Evolutionary conservation across 2,797 vertebrate genomes (phyloP), one percentile per base, ranked within the genome.

Genomic region (Notolepis coatsorum): DNA sequence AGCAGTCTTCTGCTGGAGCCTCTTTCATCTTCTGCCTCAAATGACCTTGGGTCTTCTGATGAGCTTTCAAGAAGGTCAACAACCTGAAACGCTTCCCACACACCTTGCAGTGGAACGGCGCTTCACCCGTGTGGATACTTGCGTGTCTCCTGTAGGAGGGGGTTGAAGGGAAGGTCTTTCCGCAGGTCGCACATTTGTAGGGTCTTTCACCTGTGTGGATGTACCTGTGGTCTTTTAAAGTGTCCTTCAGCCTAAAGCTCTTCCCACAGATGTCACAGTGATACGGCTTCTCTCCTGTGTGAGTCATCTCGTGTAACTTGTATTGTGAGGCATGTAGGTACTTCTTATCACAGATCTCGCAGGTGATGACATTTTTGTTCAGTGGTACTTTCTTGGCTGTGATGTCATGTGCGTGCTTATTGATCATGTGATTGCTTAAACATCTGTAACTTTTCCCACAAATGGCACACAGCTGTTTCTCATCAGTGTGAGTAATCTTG

Each of bases 21-120:
- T n/a, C n/a, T 37, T 10, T 30, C 9, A 8, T 12, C 27, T 30
- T 18, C 3, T 31, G 66, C 66, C 27, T 78, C 56, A 61, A 64
- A 75, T 86, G 80, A 71, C 64, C 69, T 64, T 72, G 79, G 37
- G 83, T 85, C 69, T 75, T 68, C 52, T 78, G 61, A 46, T 86
- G 81, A 54, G 71, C 75, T 21, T 82, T 79, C 2, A 84, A 71
- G 48, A 81, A 80, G 25, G 69, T 54, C 43, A 63, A 64, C 12
- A 82, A 74, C n/a, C 42, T 71, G 54, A 84, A 87, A 55, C 60
- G 78, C 33, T 77, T 79, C 28, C 55, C 5, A 58, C 85, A 85
- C 2, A 68, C 30, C 0, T 39, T 12, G 13, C 81, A 87, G 1
- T 41, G 7, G 80, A 74, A 65, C 0, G 68, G 74, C 10, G 74